Base-by-base conservation (phyloP, 2,888 invertebrate species). In the Cylindroiulus punctatus region DNA sequence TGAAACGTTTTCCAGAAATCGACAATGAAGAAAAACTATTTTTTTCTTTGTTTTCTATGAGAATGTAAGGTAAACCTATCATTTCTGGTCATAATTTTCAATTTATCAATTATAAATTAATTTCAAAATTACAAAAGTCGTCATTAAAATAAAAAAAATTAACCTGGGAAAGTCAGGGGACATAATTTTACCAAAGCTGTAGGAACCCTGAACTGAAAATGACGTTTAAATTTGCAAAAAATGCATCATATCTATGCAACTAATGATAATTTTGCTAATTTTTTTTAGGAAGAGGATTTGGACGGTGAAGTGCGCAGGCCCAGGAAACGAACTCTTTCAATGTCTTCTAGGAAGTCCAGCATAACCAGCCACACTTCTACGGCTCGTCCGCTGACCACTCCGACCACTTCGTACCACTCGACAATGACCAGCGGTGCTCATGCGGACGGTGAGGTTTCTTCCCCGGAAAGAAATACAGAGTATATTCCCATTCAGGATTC, bases 251-350 rank as follows among this genome's bases (percentile, higher is more conserved):
- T 32, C 32, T 22, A 14, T 30, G 12, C 26, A 76, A 19, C 30
- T 26, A 14, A 22, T 47, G 14, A 42, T 44, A 10, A 65, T 87
- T 85, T 36, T 32, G 36, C 85, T 84, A 57, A 36, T 52, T 22
- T 86, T 42, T 86, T 87, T 14, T 86, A 90, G 89, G 90, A 90
- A 65, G 91, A 90, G 85, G 91, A 90, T 87, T 88, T 89, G 87
- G 90, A 90, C 52, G 91, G 90, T 1, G 90, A 90, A 87, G 88
- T 90, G 65, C 88, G 90, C 86, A 89, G 90, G 57, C 90, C 90
- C 10, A 88, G 90, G 57, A 89, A 90, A 65, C 88, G 90, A 87
- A 88, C 89, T n/a, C 88, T 88, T 22, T 89, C 88, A 3, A 84
- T 87, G 26, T 86, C 87, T 57, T 87, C 87, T 32, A 82, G 87